Conservation (phyloP, 2,113 vertebrate genomes). For the Trichechus manatus region DNA sequence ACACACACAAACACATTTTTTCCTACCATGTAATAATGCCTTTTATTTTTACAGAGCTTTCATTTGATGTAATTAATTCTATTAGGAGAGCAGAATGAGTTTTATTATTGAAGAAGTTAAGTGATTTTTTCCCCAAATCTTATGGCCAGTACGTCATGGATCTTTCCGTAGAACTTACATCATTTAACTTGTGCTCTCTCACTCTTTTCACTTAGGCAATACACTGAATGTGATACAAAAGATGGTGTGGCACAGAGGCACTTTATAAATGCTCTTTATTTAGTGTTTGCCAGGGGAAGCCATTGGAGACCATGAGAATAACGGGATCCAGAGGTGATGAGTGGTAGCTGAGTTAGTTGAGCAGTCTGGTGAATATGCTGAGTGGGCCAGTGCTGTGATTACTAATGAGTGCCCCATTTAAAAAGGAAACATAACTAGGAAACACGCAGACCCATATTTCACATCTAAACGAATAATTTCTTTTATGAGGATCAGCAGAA, state of each 20-base stretch:
- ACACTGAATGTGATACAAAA: neutral
- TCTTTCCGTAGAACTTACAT: neutral
- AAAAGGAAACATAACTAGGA: neutral
- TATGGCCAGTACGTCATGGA: neutral
- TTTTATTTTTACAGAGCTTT: conserved; percentile 7
- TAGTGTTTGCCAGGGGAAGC: neutral
- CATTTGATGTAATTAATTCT: neutral
- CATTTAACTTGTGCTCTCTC: neutral
- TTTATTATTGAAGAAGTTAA: neutral
- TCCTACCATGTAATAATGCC: neutral
- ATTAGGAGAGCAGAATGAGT: neutral
- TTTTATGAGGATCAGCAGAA: no score
- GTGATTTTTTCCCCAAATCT: neutral
- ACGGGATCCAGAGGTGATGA: no score
- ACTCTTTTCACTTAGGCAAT: neutral
- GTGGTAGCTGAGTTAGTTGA: neutral
- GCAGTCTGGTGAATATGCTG: neutral
- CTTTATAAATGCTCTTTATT: neutral
- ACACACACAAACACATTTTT: neutral
- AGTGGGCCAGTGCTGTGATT: neutral
- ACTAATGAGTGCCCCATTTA: neutral
- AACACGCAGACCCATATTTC: neutral
- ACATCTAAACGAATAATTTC: neutral
- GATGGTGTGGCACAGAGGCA: neutral
- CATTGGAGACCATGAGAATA: neutral